Evolutionary conservation across 2,888 invertebrate genomes (phyloP).

Genomic region (Stenotaenia linearis): DNA sequence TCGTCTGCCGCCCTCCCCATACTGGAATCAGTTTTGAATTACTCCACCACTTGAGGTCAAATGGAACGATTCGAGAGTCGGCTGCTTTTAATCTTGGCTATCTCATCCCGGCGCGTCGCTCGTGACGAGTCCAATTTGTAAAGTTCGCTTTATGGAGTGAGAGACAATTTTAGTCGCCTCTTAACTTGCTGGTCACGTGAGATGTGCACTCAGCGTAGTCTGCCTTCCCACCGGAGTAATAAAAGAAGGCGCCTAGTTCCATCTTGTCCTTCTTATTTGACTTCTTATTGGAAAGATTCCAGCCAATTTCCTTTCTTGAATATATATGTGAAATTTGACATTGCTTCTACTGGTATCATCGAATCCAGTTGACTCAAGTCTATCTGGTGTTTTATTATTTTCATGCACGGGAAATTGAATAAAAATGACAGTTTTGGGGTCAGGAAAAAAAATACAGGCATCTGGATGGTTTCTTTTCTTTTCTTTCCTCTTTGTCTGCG

Average conservation of each 20-base stretch:
- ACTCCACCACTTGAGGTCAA: slow-evolving; percentile 14
- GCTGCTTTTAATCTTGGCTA: not conserved
- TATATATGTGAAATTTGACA: not conserved
- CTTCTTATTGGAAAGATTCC: slow-evolving; percentile 20
- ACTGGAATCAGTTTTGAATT: not conserved
- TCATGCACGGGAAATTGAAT: not conserved
- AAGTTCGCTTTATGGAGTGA: slow-evolving; percentile 14
- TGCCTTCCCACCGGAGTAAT: not conserved
- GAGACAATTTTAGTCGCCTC: slow-evolving; percentile 24
- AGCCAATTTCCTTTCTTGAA: not conserved
- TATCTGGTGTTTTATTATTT: not conserved
- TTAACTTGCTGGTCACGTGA: slow-evolving; percentile 26
- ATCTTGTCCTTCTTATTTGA: slow-evolving; percentile 1
- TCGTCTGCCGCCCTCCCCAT: not conserved
- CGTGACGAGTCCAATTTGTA: slow-evolving; percentile 7
- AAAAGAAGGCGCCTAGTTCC: not conserved
- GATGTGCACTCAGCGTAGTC: slow-evolving; percentile 1
- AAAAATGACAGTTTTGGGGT: not conserved
- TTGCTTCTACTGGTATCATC: not conserved
- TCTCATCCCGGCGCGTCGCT: not conserved
- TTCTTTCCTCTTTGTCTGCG: not conserved
- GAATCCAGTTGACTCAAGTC: not conserved
- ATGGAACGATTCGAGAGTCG: not conserved
- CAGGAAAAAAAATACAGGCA: not conserved
- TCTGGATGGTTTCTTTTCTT: not conserved